phyloP scores from a whole-genome alignment of 2,113 vertebrate species.

The Rhinogobius similis region DNA sequence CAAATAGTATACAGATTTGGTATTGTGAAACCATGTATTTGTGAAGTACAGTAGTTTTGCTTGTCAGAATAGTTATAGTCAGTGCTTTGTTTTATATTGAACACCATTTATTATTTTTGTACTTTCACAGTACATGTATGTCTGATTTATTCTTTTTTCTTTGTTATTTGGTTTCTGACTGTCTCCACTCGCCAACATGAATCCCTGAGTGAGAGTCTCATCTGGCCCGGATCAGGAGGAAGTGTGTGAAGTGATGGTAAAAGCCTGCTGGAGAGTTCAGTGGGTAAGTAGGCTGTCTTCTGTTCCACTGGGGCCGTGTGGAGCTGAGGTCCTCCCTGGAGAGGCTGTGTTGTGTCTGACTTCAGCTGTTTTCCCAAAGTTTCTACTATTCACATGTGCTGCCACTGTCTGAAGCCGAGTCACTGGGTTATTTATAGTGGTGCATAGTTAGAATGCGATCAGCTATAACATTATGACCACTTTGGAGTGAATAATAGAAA shows the following conservation, averaged over 20 bases:
- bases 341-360: constrained; percentile 4
- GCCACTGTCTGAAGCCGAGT: neutral
- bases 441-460: too few relatives aligned
- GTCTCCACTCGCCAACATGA: neutral
- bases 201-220: constrained; percentile 22
- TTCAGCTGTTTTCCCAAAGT: too few relatives aligned
- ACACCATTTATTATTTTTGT: too few relatives aligned
- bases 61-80: too few relatives aligned
- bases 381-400: neutral
- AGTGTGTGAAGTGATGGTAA: constrained; percentile 21
- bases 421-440: neutral
- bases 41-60: too few relatives aligned
- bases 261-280: constrained; percentile 48
- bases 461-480: too few relatives aligned
- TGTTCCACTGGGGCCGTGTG: constrained; percentile 20
- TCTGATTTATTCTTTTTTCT: neutral
- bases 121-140: neutral
- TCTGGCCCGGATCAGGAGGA: constrained; percentile 26
- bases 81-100: too few relatives aligned
- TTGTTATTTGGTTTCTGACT: neutral
- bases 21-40: too few relatives aligned
- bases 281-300: constrained; percentile 36
- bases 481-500: too few relatives aligned
- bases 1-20: too few relatives aligned
- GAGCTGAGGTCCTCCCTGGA: constrained; percentile 8